These are phyloP conservation scores for Pelvicachromis taeniatus DNA, from an alignment of 2,113 vertebrate genomes.

Conservation along the genomic window DNA sequence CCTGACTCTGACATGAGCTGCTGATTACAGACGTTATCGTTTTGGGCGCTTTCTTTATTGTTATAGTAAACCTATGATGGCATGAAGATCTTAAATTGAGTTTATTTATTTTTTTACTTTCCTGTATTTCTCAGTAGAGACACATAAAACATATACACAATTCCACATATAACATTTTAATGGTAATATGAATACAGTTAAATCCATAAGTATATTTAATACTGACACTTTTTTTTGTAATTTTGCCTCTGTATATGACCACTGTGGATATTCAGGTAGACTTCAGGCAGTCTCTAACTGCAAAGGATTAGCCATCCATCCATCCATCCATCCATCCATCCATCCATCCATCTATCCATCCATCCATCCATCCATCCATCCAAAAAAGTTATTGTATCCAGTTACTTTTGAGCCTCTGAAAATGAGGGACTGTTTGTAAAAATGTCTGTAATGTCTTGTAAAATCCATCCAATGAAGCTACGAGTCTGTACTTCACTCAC, in stretches of 20 bases:
- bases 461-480: not conserved
- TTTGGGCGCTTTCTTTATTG: not conserved
- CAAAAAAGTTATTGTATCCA: not conserved
- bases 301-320: not conserved
- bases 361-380: no score
- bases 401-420: not conserved
- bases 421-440: not conserved
- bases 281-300: not conserved
- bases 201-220: not conserved
- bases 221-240: not conserved
- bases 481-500: not conserved
- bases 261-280: not conserved
- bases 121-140: not conserved
- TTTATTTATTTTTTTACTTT: not conserved
- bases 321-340: no score
- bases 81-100: not conserved
- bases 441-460: rapidly evolving
- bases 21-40: not conserved
- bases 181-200: not conserved
- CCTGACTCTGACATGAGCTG: not conserved
- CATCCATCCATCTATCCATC: no score
- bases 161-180: not conserved
- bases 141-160: not conserved
- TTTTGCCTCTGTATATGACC: not conserved
- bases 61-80: not conserved